Base-by-base conservation (phyloP, 2,888 invertebrate species). In the Chalcis sispes region DNA sequence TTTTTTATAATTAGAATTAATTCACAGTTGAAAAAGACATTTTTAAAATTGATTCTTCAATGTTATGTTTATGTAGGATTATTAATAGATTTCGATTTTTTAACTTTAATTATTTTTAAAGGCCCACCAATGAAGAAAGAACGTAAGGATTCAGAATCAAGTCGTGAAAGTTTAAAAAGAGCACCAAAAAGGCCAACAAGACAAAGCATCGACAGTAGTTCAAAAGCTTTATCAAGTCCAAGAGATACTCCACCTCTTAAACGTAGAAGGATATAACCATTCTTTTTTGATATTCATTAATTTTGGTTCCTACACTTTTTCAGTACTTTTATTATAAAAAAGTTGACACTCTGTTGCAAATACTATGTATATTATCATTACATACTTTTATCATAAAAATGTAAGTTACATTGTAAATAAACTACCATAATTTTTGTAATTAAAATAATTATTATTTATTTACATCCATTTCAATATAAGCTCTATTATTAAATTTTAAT, bases 241-340 rank as follows among this genome's bases (percentile, higher is more conserved):
- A 82, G 88, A 56, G 87, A 89, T 79, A 88, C 88, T 29, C 89
- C 89, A 8, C 88, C 88, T 0, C 84, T 85, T 0, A 89, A 89
- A 81, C 85, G 88, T 69, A 83, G 89, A 76, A 84, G 89, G 73
- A 85, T 87, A 84, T 87, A 84, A 83, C 79, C 65, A 15, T 56
- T 56, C 25, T 32, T 52, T 72, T 76, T 70, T 72, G 8, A 72
- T 71, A 70, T 48, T 54, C 25, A 72, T 50, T 36, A 64, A 74
- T 62, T 72, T 75, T 23, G 52, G 71, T 77, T 77, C 77, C 77
- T 77, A 71, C 66, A 77, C 59, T 66, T 65, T 59, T 71, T 46
- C 56, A 54, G 65, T 48, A 72, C 18, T 71, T 77, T 59, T 74
- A 65, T 56, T 74, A 62, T 56, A 42, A 75, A 67, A n/a, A 48